Evolutionary conservation across 30 jellyfish, hydroid and myxozoan species (phyloP).

Genomic region (Aurelia aurita): DNA sequence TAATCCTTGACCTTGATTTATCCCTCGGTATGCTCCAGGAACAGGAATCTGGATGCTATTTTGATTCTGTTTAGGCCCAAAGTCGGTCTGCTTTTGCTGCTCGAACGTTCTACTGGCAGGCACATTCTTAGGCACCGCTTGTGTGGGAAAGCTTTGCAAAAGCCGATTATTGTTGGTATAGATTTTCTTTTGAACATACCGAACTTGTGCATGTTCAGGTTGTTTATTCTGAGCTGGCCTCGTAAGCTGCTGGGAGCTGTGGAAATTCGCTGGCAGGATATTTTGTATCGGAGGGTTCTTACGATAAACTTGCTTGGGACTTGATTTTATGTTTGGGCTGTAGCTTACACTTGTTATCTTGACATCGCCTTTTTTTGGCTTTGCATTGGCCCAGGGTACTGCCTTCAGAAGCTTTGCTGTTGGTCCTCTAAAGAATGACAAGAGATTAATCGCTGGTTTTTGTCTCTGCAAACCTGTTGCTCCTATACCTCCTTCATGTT

Average conservation of each 20-base stretch:
- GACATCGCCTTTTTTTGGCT: conserved; percentile 19
- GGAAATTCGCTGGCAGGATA: not conserved
- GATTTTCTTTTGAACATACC: not conserved
- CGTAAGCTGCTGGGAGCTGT: too few species aligned
- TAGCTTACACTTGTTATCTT: conserved; percentile 22
- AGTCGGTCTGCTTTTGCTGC: not conserved
- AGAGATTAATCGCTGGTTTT: conserved; percentile 40
- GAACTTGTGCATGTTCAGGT: not conserved
- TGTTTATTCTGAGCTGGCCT: too few species aligned
- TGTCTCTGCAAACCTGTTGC: conserved; percentile 17
- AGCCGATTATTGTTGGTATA: not conserved
- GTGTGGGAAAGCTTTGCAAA: not conserved
- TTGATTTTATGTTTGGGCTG: not conserved
- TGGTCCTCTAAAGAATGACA: conserved; percentile 73
- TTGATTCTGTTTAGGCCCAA: not conserved
- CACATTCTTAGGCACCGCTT: not conserved
- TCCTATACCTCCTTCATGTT: not conserved
- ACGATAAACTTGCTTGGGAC: conserved; percentile 9
- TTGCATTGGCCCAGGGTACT: conserved; percentile 4
- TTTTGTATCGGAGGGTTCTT: not conserved
- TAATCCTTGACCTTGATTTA: not conserved
- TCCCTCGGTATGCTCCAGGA: not conserved
- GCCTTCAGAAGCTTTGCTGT: conserved; percentile 43
- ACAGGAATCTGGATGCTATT: not conserved
- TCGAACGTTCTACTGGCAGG: not conserved